Conservation (phyloP, 1,140 invertebrate genomes). For the Maniola jurtina region DNA sequence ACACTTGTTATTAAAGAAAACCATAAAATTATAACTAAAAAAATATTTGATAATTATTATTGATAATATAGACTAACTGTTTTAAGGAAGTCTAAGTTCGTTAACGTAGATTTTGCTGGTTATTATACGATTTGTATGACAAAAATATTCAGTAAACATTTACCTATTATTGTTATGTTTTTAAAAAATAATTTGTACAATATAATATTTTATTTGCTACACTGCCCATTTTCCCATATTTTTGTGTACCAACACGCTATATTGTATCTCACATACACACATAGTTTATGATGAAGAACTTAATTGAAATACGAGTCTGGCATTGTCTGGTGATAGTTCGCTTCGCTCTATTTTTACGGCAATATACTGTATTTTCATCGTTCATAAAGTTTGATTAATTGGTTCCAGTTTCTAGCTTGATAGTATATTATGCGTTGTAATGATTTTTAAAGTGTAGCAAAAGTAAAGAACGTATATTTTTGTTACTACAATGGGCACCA, state of each 20-base stretch:
- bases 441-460: background rate
- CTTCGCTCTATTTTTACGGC: conserved; percentile 8
- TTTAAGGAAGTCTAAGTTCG: too few relatives aligned
- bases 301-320: conserved; percentile 6
- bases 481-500: too few relatives aligned
- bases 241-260: background rate
- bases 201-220: background rate
- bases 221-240: background rate
- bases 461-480: background rate
- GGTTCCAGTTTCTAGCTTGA: conserved; percentile 11
- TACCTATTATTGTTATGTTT: too few relatives aligned
- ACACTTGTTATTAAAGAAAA: too few relatives aligned
- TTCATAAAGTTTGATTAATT: conserved; percentile 14
- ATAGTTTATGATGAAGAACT: conserved; percentile 9
- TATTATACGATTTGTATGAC: too few relatives aligned
- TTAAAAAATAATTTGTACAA: background rate
- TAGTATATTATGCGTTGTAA: conserved; percentile 1
- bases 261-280: background rate
- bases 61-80: too few relatives aligned
- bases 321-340: conserved; percentile 13
- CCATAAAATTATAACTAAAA: too few relatives aligned
- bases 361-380: conserved; percentile 11
- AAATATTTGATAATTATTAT: too few relatives aligned
- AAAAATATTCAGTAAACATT: too few relatives aligned
- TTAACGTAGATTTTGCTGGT: too few relatives aligned